Base-by-base conservation (phyloP, 1,140 invertebrate species). In the Ceratosolen fusciceps region DNA sequence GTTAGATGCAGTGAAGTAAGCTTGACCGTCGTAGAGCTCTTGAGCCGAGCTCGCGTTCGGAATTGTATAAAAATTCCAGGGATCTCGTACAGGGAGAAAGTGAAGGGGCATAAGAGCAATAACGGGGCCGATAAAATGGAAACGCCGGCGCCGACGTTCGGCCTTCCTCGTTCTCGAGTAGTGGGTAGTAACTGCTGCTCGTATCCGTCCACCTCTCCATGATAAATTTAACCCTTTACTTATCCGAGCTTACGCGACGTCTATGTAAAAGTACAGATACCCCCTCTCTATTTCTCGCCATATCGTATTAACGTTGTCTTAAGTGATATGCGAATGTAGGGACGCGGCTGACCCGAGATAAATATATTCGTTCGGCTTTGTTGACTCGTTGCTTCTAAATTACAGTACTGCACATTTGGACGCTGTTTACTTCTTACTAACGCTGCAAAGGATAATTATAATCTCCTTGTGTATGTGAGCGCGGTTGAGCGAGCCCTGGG, bases 191-290 rank as follows among this genome's bases (percentile, higher is more conserved):
- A 10, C 4, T 73, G 5, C 8, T 24, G 49, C 16, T 56, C 31
- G 43, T 52, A 26, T 71, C 68, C 9, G 49, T 72, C 7, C 24
- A 72, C 26, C 56, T 56, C 56, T 72, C 26, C 21, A n/a, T 43
- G 43, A 74, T 74, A 74, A 74, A 74, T 74, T 39, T 60, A 9
- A 37, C 16, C 10, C n/a, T 74, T 60, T 74, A 60, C 60, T 43
- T 74, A n/a, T 3, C 1, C 19, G 1, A 31, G 34, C 49, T 49
- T 71, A 71, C 24, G 16, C 43, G 29, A 29, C 14, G 67, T 49
- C 49, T 47, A 70, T 70, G 65, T 43, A 49, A 70, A 47, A 29
- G 24, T 29, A 70, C 2, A 29, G n/a, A 10, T 70, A 12, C 39
- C 43, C 24, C 31, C 37, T 72, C 9, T 26, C n/a, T n/a, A n/a